These are phyloP conservation scores for Tragelaphus scriptus DNA, from an alignment of 2,113 vertebrate species.

Conservation along the genomic window DNA sequence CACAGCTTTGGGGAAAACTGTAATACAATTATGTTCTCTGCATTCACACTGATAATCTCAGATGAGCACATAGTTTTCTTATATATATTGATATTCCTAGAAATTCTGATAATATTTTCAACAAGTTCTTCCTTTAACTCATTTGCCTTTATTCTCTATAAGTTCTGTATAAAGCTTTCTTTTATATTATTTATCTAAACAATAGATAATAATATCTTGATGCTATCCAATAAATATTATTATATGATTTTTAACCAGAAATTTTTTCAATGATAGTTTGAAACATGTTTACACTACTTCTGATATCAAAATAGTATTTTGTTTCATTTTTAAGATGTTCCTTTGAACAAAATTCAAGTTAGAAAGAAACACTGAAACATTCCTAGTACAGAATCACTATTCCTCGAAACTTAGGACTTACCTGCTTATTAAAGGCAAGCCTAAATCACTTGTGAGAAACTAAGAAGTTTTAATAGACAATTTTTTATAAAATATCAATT, in stretches of 20 bases:
- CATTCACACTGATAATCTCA: not conserved
- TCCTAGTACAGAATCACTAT: not conserved
- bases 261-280: not conserved
- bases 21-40: not conserved
- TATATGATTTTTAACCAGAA: not conserved
- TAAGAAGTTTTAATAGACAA: not conserved
- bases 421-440: not conserved
- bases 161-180: not conserved
- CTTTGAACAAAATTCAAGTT: slow-evolving; percentile 20
- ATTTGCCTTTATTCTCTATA: slow-evolving; percentile 14
- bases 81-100: not conserved
- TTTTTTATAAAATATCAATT: not conserved
- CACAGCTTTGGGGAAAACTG: not conserved
- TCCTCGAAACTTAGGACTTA: not conserved
- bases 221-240: not conserved
- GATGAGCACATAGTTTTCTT: not conserved
- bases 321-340: slow-evolving; percentile 20
- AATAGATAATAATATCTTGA: not conserved
- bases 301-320: slow-evolving; percentile 13
- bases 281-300: not conserved
- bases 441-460: slow-evolving; percentile 2
- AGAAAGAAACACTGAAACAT: not conserved
- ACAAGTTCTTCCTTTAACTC: not conserved
- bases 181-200: slow-evolving; percentile 28
- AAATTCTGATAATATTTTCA: not conserved